Evolutionary conservation across 2,113 vertebrate species (phyloP), one percentile per base, ranked within the genome.

Genomic region (Excalfactoria chinensis): DNA sequence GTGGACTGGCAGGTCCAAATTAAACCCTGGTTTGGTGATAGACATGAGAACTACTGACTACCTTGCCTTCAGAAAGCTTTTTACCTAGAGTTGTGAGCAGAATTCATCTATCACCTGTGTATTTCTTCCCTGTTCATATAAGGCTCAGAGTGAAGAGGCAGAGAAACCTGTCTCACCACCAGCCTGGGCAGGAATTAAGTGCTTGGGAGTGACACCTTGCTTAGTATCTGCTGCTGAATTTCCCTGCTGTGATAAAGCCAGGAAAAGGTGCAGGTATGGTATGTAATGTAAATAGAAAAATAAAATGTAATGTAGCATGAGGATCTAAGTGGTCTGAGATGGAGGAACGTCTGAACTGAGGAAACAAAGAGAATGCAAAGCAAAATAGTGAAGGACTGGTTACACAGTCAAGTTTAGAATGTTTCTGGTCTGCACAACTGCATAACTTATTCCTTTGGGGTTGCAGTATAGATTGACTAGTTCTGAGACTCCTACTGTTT

Each of bases 261-360:
- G 32, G 13, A 18, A 75, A 71, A 20, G n/a, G 6, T 53, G 64
- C 44, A 20, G 49, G 11, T 81, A 9, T 53, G 40, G 8, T 69
- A 28, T 4, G 12, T 35, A 35, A 46, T 34, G 6, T n/a, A 37
- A 18, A 22, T 26, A 43, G 3, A 51, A 40, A 43, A 58, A 37
- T 2, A 34, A 74, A 28, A 53, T 67, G 49, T 49, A 28, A 2
- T 2, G 2, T 46, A 26, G 25, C 1, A 1, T 40, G 17, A 3
- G 84, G 37, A 4, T 70, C 32, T 55, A 49, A 53, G 37, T n/a
- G 23, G 26, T 35, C 70, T 84, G 46, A 78, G 44, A 25, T 46
- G 35, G 56, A 71, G 40, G 40, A 35, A 76, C n/a, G 41, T 8
- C 32, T 4, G 37, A 77, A 25, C 53, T 71, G 58, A 58, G 26